These are phyloP conservation scores for Darevskia nairensis DNA, from an alignment of 2,797 vertebrate species.

Conservation along the genomic window DNA sequence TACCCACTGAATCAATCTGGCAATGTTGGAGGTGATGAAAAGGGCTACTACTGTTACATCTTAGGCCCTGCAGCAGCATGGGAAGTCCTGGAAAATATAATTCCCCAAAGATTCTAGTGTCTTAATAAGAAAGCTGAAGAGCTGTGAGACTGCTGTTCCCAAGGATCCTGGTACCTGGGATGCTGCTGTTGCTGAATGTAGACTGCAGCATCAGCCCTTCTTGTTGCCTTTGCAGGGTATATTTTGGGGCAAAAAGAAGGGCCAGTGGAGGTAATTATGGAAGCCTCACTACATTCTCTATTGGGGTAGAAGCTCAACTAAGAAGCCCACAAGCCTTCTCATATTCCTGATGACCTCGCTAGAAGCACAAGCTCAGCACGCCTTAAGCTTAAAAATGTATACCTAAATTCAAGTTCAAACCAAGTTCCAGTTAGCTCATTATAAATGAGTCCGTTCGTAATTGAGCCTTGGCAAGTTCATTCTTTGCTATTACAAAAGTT, in stretches of 20 bases:
- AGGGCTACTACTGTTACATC: not conserved
- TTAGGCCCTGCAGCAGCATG: no score
- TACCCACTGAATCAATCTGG: not conserved
- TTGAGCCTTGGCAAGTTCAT: not conserved
- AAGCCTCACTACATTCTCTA: not conserved
- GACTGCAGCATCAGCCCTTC: not conserved
- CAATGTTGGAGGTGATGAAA: not conserved
- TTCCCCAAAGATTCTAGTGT: not conserved
- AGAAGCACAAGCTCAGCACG: not conserved
- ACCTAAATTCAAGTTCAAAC: not conserved
- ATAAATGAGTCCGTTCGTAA: not conserved
- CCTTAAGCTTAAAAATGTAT: not conserved
- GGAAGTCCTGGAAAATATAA: not conserved
- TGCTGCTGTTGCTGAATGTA: not conserved
- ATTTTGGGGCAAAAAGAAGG: not conserved
- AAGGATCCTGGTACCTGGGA: not conserved
- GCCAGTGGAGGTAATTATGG: no score
- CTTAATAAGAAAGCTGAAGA: not conserved
- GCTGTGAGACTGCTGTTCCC: not conserved
- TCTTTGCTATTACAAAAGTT: not conserved
- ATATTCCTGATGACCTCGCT: not conserved
- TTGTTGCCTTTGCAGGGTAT: not conserved
- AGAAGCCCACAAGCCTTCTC: not conserved
- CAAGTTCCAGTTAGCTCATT: not conserved
- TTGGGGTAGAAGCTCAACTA: not conserved